These are phyloP conservation scores for Sorex fumeus DNA, from an alignment of 2,113 vertebrate species.

Conservation along the genomic window DNA sequence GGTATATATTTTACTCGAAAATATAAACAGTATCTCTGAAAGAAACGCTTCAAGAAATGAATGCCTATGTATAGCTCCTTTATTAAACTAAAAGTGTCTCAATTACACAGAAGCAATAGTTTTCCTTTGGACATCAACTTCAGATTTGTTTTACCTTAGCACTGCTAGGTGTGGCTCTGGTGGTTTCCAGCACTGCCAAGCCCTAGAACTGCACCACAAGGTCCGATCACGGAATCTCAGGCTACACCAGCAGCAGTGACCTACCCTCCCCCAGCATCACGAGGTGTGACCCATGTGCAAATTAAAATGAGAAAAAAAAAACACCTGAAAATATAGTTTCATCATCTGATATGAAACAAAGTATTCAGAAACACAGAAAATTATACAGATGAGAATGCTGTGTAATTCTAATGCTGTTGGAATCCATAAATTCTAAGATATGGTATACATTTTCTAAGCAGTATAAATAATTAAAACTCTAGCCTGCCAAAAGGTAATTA, in stretches of 20 bases:
- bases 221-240: no score
- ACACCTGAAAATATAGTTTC: neutral
- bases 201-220: no score
- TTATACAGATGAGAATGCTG: neutral
- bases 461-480: neutral
- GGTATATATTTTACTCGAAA: constrained; percentile 44
- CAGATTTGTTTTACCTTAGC: neutral
- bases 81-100: constrained; percentile 53
- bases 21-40: constrained; percentile 44
- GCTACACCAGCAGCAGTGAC: no score
- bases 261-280: no score
- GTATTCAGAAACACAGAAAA: neutral
- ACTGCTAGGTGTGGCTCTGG: no score
- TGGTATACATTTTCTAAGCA: neutral
- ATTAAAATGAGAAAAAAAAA: neutral
- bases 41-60: constrained; percentile 62
- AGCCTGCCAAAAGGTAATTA: neutral
- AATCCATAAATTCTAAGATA: neutral
- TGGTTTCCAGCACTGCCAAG: no score
- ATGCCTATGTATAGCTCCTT: neutral
- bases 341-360: constrained; percentile 9
- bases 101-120: constrained; percentile 39
- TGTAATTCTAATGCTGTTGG: neutral
- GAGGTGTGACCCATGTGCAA: no score
- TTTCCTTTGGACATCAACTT: constrained; percentile 18